Base-by-base conservation (phyloP, 1,140 invertebrate genomes). In the Temnothorax longispinosus region DNA sequence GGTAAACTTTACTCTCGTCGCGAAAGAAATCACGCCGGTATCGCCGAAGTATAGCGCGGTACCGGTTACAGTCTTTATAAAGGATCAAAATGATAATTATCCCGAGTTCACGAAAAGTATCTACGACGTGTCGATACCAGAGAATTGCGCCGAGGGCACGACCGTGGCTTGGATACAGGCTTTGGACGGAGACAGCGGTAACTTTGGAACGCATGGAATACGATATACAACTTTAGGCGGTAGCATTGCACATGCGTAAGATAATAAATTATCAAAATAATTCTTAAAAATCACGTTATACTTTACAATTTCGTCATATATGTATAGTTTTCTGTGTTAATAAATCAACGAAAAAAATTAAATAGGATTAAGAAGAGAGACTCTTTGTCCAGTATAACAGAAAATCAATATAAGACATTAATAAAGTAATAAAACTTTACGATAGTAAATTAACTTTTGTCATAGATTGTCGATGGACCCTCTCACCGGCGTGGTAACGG, bases 61-160 rank as follows among this genome's bases (percentile, higher is more conserved):
- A 0, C 97, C 98, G 56, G 97, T 99, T 3, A 98, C 97, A 13
- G 97, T 99, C 64, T 96, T 97, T 87, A 97, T 99, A 91, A 96
- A 97, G 87, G 99, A 99, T 95, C 97, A 98, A 93, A 99, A 99
- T 93, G 99, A 99, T 93, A 99, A 99, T 94, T 98, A 98, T 93
- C 99, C 99, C 0, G 97, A 98, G 93, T 99, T 99, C 92, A 97
- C 96, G 0, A 96, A 98, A 91, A 95, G 96, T 21, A 93, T 97
- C 44, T 99, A 99, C 93, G 97, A 98, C 91, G 97, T 97, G 1
- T 97, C 96, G 1, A 96, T 98, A 38, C 96, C 96, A 15, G 99
- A 99, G 95, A 99, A 99, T 94, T 98, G 98, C 93, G 96, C 96
- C 35, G 95, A 96, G 52, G 98, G 98, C 15, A 98, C 98, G 0